Conservation (phyloP, 2,797 vertebrate genomes). For the Poliocrania exsul region DNA sequence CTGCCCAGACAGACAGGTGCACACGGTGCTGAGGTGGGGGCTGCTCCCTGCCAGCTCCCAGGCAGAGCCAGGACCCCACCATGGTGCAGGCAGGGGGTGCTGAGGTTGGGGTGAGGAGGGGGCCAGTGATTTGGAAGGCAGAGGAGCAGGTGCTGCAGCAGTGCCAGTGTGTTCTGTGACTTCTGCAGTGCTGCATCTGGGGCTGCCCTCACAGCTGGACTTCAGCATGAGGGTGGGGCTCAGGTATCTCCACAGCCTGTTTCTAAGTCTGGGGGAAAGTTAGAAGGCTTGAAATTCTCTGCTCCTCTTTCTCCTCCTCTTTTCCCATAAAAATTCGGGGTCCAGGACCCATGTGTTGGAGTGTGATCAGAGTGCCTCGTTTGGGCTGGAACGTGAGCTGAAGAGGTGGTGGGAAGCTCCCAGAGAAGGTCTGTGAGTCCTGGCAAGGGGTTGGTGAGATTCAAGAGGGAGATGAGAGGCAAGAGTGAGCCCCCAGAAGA, state of each 20-base stretch:
- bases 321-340: background rate
- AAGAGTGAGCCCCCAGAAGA: background rate
- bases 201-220: background rate
- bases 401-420: background rate
- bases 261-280: background rate
- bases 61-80: background rate
- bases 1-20: background rate
- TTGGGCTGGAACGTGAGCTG: background rate
- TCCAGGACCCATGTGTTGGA: background rate
- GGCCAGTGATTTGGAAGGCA: background rate
- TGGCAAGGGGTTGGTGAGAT: background rate
- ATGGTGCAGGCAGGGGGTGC: background rate
- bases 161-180: background rate
- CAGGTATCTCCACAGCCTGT: background rate
- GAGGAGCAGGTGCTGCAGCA: background rate
- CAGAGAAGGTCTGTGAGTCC: background rate
- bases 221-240: background rate
- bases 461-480: accelerated
- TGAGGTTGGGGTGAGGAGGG: background rate
- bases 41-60: background rate
- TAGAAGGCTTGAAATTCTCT: background rate
- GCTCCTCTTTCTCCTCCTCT: background rate
- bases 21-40: accelerated
- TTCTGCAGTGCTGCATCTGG: background rate
- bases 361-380: background rate